phyloP scores from a whole-genome alignment of 2,797 vertebrate genomes.

The Anguilla megastoma region DNA sequence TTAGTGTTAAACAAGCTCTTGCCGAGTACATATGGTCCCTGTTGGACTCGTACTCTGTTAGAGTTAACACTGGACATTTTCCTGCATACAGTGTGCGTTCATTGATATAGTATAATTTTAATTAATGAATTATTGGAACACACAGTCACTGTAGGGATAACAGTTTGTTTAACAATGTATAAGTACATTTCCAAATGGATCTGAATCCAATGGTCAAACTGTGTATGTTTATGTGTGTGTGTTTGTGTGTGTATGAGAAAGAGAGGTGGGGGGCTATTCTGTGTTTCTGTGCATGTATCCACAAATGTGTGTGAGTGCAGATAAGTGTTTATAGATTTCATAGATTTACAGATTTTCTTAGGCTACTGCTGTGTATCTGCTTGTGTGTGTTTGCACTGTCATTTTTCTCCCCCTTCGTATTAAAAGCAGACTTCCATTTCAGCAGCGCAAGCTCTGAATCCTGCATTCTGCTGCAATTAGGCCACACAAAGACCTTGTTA shows the following conservation, averaged over 20 bases:
- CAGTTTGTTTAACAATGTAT: background rate
- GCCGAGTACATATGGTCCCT: too few relatives aligned
- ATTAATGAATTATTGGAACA: background rate
- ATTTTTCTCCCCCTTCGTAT: slow-evolving; percentile 18
- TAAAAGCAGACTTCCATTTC: background rate
- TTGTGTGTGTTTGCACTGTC: slow-evolving; percentile 59
- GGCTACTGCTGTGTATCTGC: slow-evolving; percentile 38
- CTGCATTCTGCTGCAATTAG: slow-evolving; percentile 95
- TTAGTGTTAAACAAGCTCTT: too few relatives aligned
- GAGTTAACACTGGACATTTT: too few relatives aligned
- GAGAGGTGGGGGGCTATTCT: background rate
- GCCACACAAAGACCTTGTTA: slow-evolving; percentile 91
- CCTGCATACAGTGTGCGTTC: too few relatives aligned
- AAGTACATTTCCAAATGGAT: background rate
- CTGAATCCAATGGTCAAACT: background rate
- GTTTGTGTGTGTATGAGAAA: background rate
- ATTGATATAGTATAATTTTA: too few relatives aligned
- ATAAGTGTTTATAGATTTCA: background rate
- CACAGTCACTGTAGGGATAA: too few relatives aligned
- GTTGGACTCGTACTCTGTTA: too few relatives aligned
- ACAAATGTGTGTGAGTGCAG: slow-evolving; percentile 34
- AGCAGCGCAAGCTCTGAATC: slow-evolving; percentile 75
- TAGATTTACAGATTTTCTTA: background rate
- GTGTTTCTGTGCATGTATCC: slow-evolving; percentile 38
- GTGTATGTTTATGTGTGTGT: background rate